phyloP scores from a whole-genome alignment of 1,140 invertebrate genomes.

The Platyura marginata region DNA sequence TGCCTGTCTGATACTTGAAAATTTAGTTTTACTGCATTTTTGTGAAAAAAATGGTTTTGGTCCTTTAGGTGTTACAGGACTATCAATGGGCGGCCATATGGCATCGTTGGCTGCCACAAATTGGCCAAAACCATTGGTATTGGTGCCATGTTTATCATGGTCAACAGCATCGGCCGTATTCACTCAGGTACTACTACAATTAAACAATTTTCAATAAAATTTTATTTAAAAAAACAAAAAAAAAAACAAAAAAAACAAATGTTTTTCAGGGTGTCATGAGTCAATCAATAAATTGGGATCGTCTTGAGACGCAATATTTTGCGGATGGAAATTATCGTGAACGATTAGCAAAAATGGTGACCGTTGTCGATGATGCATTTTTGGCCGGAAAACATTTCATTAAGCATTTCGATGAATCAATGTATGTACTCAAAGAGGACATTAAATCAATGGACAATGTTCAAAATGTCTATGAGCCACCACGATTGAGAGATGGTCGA shows the following conservation, averaged over 20 bases:
- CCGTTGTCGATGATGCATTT: constrained; percentile 50
- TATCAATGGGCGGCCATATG: constrained; percentile 99
- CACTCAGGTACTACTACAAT: constrained; percentile 47
- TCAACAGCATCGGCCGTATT: constrained; percentile 92
- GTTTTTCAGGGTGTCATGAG: constrained; percentile 72
- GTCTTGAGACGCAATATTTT: constrained; percentile 76
- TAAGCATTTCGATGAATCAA: constrained; percentile 43
- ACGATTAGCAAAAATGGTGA: constrained; percentile 67
- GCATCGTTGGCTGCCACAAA: constrained; percentile 87
- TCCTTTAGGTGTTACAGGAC: constrained; percentile 83
- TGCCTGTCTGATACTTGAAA: constrained; percentile 86
- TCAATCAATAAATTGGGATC: constrained; percentile 51
- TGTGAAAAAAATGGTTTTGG: constrained; percentile 73
- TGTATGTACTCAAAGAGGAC: constrained; percentile 15
- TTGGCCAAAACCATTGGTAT: constrained; percentile 80
- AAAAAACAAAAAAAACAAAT: no score
- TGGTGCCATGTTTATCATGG: constrained; percentile 94
- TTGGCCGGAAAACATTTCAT: constrained; percentile 66
- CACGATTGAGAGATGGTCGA: no score
- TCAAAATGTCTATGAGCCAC: background rate
- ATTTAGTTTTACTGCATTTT: constrained; percentile 83
- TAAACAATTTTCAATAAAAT: no score
- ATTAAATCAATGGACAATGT: constrained; percentile 6
- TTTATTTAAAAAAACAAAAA: no score
- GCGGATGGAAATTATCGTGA: constrained; percentile 64